Base-by-base conservation (phyloP, 2,113 vertebrate species). In the Dissostichus mawsoni region DNA sequence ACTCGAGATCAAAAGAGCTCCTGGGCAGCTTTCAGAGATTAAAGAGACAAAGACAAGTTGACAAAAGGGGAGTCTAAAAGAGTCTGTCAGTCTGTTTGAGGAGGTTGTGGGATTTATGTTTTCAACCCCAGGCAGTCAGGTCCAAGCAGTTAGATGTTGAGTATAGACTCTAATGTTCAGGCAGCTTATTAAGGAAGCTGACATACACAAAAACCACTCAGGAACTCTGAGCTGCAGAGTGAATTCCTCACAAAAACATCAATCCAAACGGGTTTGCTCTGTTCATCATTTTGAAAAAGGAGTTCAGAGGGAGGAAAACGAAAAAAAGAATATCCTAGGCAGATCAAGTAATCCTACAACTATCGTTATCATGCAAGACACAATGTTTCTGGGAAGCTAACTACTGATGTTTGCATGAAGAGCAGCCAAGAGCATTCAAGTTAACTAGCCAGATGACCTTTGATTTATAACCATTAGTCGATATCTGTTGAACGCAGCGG, bases 361-460 rank as follows among this genome's bases (percentile, higher is more conserved):
- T 14, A 72, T 20, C 33, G 45, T 71, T 55, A 63, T 52, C 20
- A 65, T 56, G 50, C 0, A 17, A 53, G 44, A 18, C 20, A 20
- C 18, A 0, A 16, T 25, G 44, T 66, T 72, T 52, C 62, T 75
- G 11, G 23, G 72, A 74, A 66, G 56, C 45, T 53, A 53, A 70
- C 50, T 64, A 50, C 53, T 33, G 68, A 3, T 58, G 59, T 45
- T 63, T 33, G 33, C 33, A 3, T 33, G 36, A 62, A 62, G n/a
- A n/a, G 73, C 36, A 66, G 23, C 64, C 51, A 63, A 36, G 25
- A 84, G 7, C 23, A 77, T 69, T 77, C 69, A 11, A 69, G 50
- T 57, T 80, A 88, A 86, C 45, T 55, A 78, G 20, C 20, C 20
- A 25, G 25, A 75, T 82, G 86, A 86, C 73, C 79, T 90, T 89